Conservation (phyloP, 2,797 vertebrate genomes). For the Takifugu ocellatus region DNA sequence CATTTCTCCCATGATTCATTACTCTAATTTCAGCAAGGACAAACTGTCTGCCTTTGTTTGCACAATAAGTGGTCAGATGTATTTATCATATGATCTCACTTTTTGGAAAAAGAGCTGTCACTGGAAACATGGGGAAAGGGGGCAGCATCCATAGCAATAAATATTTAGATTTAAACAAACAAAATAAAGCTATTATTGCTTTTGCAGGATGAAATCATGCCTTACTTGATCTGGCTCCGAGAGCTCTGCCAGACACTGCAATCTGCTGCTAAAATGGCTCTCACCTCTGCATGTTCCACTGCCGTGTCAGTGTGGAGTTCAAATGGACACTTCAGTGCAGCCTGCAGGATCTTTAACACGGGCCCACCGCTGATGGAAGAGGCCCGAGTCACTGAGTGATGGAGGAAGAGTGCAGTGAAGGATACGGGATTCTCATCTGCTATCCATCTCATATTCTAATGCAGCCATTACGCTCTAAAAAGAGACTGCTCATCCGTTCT, state of each 20-base stretch:
- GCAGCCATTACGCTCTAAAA: conserved; percentile 68
- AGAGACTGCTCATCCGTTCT: conserved; percentile 67
- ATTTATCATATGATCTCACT: conserved; percentile 56
- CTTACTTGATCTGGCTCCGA: conserved; percentile 41
- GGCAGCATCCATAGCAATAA: conserved; percentile 45
- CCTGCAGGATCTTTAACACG: conserved; percentile 44
- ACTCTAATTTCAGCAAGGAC: conserved; percentile 45
- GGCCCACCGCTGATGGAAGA: conserved; percentile 46
- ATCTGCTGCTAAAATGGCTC: conserved; percentile 42
- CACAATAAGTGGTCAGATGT: conserved; percentile 49
- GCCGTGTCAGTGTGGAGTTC: conserved; percentile 43
- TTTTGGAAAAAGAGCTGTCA: conserved; percentile 53
- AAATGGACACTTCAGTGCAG: conserved; percentile 53
- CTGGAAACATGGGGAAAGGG: conserved; percentile 36
- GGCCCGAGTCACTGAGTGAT: conserved; percentile 45
- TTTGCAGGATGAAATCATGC: conserved; percentile 38
- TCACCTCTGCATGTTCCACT: conserved; percentile 46
- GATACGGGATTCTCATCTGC: conserved; percentile 54
- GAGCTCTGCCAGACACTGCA: conserved; percentile 26
- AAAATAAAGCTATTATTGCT: conserved; percentile 51
- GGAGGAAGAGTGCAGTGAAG: conserved; percentile 48
- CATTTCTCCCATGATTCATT: too few relatives aligned
- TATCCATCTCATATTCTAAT: conserved; percentile 69
- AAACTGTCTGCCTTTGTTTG: conserved; percentile 58
- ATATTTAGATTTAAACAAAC: conserved; percentile 47